These are phyloP conservation scores for Pungitius pungitius DNA, from an alignment of 2,113 vertebrate genomes.

Conservation along the genomic window DNA sequence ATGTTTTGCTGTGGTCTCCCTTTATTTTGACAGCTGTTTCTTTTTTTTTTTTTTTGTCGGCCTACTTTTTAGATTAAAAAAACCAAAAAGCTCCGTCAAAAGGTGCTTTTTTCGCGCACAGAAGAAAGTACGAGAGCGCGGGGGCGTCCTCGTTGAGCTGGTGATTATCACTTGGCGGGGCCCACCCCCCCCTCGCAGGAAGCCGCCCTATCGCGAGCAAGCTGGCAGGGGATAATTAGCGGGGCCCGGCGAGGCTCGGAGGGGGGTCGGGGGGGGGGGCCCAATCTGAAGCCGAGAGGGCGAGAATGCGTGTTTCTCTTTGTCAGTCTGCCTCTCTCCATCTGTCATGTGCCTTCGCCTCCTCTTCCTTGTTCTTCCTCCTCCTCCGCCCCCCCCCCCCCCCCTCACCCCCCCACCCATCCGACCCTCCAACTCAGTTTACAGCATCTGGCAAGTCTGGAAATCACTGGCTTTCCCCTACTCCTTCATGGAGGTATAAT, in stretches of 20 bases:
- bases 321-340: slow-evolving; percentile 49
- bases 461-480: slow-evolving; percentile 61
- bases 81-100: slow-evolving; percentile 1
- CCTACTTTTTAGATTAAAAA: background rate
- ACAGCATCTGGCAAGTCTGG: slow-evolving; percentile 62
- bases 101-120: slow-evolving; percentile 11
- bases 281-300: slow-evolving; percentile 40
- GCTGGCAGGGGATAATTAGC: slow-evolving; percentile 69
- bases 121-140: background rate
- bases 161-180: slow-evolving; percentile 62
- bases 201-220: slow-evolving; percentile 38
- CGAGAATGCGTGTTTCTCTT: slow-evolving; percentile 39
- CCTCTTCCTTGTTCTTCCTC: background rate
- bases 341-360: slow-evolving; percentile 46
- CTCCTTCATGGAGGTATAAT: slow-evolving; percentile 76
- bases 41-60: background rate
- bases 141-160: slow-evolving; percentile 49
- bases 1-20: slow-evolving; percentile 38
- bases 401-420: background rate
- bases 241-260: slow-evolving; percentile 38
- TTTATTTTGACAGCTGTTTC: slow-evolving; percentile 53
- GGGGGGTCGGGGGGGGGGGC: slow-evolving; percentile 56
- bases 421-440: slow-evolving; percentile 32
- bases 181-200: slow-evolving; percentile 32
- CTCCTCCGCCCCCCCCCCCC: background rate